Base-by-base conservation (phyloP, 2,113 vertebrate genomes). In the Hydrochoerus hydrochaeris region DNA sequence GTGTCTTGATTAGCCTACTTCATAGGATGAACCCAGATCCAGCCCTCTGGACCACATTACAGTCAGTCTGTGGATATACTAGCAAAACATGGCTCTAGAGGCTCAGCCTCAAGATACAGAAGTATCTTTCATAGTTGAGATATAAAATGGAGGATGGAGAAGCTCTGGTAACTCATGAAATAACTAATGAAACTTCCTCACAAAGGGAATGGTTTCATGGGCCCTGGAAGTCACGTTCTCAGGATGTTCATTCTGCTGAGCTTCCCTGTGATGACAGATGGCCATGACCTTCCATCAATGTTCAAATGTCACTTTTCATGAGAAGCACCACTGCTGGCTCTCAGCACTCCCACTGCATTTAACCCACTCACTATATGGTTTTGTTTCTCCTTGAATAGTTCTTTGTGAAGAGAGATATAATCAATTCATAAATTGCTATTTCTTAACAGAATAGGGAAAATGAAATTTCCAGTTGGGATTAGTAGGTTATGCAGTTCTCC, bases 51-150 rank as follows among this genome's bases (percentile, higher is more conserved):
- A 3, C 14, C 14, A 71, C 44, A 5, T 0, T 81, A 63, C 44
- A 62, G 9, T 60, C 58, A 71, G 2, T 3, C 10, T 78, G 38
- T 58, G 9, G 16, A 41, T 38, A n/a, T 5, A 38, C 0, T 65
- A 22, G 19, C 7, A 52, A 35, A 85, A 16, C 49, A 16, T 8
- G 17, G n/a, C 2, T 22, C 1, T 81, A 41, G 44, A 41, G 12
- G 6, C n/a, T 14, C 49, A 7, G 19, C 13, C 7, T 3, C 5
- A 20, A 44, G 1, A 3, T 2, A 13, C 58, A 22, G 12, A 6
- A 87, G 4, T 62, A 10, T 62, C 28, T 17, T 28, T 16, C 19
- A 38, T 17, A 5, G 19, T 13, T 4, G 69, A 73, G 69, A 41
- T 57, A 12, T 5, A 62, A 62, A 19, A 54, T 13, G 65, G 73